These are phyloP conservation scores for Scomber japonicus DNA, from an alignment of 2,113 vertebrate species.

Conservation along the genomic window DNA sequence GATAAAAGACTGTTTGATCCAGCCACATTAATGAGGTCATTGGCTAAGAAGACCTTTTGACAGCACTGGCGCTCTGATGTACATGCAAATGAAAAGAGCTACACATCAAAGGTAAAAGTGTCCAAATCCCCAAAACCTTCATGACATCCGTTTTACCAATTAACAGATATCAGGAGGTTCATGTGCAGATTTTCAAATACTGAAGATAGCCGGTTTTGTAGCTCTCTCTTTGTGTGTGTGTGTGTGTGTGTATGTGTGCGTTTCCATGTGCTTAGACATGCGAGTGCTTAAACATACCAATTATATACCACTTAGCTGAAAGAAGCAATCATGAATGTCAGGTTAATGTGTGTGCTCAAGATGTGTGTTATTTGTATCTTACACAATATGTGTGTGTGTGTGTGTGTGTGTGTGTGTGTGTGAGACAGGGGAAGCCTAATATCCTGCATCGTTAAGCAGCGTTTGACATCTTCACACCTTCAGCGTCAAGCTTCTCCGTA, in stretches of 20 bases:
- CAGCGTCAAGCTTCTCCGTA: constrained; percentile 55
- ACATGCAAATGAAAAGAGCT: constrained; percentile 44
- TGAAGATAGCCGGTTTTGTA: background rate
- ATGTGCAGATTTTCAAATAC: constrained; percentile 15
- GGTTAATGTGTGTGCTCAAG: constrained; percentile 4
- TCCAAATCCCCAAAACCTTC: constrained; percentile 20
- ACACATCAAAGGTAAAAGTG: constrained; percentile 46
- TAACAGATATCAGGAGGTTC: background rate
- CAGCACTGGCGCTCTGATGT: constrained; percentile 22
- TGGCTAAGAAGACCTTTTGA: constrained; percentile 55
- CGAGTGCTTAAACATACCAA: background rate
- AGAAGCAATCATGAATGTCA: background rate
- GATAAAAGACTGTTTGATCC: constrained; percentile 55
- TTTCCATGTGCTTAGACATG: background rate
- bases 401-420: constrained; percentile 34
- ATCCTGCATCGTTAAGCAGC: constrained; percentile 54
- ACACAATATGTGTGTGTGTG: background rate
- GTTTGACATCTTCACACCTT: constrained; percentile 73
- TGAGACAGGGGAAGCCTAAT: constrained; percentile 43
- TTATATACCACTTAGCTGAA: constrained; percentile 2
- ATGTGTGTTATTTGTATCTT: background rate
- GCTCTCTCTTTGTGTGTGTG: background rate
- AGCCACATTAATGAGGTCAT: constrained; percentile 59
- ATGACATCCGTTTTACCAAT: background rate
- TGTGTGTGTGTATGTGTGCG: too few species aligned